Conservation (phyloP, 1,140 invertebrate genomes). For the Subanguina moxae region DNA sequence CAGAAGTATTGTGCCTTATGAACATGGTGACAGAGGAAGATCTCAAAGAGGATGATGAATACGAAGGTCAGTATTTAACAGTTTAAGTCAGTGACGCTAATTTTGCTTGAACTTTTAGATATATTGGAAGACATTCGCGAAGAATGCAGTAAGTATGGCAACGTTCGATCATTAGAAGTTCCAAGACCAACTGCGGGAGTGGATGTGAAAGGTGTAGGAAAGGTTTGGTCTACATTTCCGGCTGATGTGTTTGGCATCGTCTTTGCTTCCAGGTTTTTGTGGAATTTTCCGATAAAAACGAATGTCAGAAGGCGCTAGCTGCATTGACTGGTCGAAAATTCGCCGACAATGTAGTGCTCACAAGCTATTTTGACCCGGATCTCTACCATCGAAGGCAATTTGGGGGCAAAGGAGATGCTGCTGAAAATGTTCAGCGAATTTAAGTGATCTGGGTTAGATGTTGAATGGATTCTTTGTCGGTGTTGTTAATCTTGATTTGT, state of each 20-base stretch:
- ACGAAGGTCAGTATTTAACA: slow-evolving; percentile 68
- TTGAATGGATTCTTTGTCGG: too few relatives aligned
- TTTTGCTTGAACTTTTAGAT: slow-evolving; percentile 66
- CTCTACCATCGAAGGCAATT: slow-evolving; percentile 97
- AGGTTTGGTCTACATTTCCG: slow-evolving; percentile 68
- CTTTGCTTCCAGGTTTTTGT: slow-evolving; percentile 74
- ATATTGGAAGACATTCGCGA: slow-evolving; percentile 97
- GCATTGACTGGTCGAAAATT: slow-evolving; percentile 95
- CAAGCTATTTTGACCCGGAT: slow-evolving; percentile 96
- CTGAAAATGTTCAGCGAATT: too few relatives aligned
- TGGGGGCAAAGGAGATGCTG: too few relatives aligned
- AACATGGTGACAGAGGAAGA: slow-evolving; percentile 99
- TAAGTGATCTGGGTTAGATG: too few relatives aligned
- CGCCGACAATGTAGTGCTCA: slow-evolving; percentile 94
- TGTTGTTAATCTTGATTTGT: too few relatives aligned
- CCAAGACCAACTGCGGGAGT: slow-evolving; percentile 92
- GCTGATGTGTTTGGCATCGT: background rate
- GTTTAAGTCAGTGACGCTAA: too few relatives aligned
- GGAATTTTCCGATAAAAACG: slow-evolving; percentile 89
- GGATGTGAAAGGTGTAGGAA: slow-evolving; percentile 94
- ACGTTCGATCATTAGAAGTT: slow-evolving; percentile 88
- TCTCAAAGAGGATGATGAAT: slow-evolving; percentile 94
- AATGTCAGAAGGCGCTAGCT: slow-evolving; percentile 97
- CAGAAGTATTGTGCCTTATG: slow-evolving; percentile 92
- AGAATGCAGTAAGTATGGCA: slow-evolving; percentile 95